Conservation (phyloP, 2,888 invertebrate genomes). For the Homarus gammarus region DNA sequence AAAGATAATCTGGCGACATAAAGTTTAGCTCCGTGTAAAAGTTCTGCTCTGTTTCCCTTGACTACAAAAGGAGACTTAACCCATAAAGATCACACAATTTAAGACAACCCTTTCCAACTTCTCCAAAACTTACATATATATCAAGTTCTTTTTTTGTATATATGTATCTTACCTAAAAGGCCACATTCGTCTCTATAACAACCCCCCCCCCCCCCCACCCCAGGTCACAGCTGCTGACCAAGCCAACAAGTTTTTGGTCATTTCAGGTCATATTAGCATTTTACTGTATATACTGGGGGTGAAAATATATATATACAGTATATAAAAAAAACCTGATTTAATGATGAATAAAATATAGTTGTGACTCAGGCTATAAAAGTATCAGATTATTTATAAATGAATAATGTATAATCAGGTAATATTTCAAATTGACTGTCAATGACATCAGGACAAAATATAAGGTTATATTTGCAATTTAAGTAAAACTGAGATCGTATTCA, state of each 20-base stretch:
- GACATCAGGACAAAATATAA: too few relatives aligned
- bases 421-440: too few relatives aligned
- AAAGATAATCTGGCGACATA: constrained; percentile 1
- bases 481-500: too few relatives aligned
- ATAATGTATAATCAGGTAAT: too few relatives aligned
- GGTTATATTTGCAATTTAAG: too few relatives aligned
- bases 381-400: too few relatives aligned
- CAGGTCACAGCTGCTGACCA: neutral
- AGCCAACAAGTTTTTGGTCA: too few relatives aligned
- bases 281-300: neutral
- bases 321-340: neutral
- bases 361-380: too few relatives aligned
- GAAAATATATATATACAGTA: neutral
- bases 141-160: constrained; percentile 33
- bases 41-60: constrained; percentile 38
- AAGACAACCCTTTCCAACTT: constrained; percentile 27
- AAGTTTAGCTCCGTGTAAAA: constrained; percentile 38
- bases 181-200: constrained; percentile 13
- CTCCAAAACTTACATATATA: constrained; percentile 41
- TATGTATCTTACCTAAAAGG: neutral
- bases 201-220: too few relatives aligned
- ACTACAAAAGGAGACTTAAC: constrained; percentile 27
- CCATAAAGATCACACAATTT: constrained; percentile 32
- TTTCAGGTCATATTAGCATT: neutral
- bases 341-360: too few relatives aligned